Conservation (phyloP, 2,888 invertebrate genomes). For the Chrysina gloriosa region DNA sequence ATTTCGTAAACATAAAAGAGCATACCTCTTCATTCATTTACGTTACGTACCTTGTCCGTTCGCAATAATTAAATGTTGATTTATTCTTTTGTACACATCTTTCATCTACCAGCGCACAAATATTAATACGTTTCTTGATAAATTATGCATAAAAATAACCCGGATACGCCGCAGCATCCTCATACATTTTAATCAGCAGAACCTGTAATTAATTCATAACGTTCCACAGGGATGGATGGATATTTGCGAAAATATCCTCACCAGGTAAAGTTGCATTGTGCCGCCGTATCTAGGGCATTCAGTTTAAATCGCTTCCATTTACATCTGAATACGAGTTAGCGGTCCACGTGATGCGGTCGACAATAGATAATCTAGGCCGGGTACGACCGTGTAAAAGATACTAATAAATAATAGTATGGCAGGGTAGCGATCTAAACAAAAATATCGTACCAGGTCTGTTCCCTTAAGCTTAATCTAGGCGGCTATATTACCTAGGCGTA, state of each 20-base stretch:
- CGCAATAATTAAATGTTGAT: too few relatives aligned
- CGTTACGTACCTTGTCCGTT: too few relatives aligned
- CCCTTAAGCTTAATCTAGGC: too few relatives aligned
- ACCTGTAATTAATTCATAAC: constrained; percentile 47
- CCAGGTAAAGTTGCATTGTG: constrained; percentile 48
- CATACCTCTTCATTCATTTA: too few relatives aligned
- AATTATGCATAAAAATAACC: constrained; percentile 26
- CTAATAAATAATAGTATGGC: constrained; percentile 52
- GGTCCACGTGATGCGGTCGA: constrained; percentile 51
- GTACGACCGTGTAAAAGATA: constrained; percentile 47
- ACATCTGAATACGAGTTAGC: constrained; percentile 54
- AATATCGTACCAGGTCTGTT: constrained; percentile 40
- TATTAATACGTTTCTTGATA: neutral
- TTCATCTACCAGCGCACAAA: too few relatives aligned
- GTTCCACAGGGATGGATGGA: constrained; percentile 12
- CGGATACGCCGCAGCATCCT: constrained; percentile 41
- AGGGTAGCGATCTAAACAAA: constrained; percentile 46
- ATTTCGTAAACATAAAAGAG: too few relatives aligned
- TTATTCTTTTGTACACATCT: constrained; percentile 1
- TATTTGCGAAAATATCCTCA: constrained; percentile 41
- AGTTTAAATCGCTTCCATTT: constrained; percentile 52
- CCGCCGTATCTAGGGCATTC: constrained; percentile 51
- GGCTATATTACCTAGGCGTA: too few relatives aligned
- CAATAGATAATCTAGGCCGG: constrained; percentile 52
- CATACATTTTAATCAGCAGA: constrained; percentile 46